Conservation (phyloP, 1,140 invertebrate species). For the Nylanderia fulva region DNA sequence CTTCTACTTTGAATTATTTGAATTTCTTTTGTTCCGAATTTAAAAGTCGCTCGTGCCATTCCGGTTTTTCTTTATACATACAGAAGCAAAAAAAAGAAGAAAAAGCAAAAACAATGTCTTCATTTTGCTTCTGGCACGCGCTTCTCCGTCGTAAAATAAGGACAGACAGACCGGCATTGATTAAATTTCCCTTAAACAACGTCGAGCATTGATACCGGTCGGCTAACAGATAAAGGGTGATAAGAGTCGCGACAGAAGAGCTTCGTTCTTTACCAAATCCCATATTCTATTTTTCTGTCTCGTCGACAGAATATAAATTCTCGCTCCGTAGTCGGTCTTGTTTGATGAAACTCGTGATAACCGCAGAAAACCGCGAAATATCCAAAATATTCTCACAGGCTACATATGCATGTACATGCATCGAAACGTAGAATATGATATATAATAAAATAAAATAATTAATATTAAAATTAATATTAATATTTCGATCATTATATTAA, state of each 20-base stretch:
- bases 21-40: background rate
- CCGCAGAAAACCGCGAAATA: background rate
- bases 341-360: background rate
- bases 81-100: background rate
- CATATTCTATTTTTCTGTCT: background rate
- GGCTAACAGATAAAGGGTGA: slow-evolving; percentile 28
- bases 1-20: background rate
- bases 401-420: background rate
- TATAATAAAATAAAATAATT: background rate
- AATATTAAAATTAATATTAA: background rate
- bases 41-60: background rate
- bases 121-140: background rate
- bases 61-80: background rate
- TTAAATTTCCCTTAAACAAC: slow-evolving; percentile 46
- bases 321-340: background rate
- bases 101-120: background rate
- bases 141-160: background rate
- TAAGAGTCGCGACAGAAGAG: slow-evolving; percentile 5
- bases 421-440: background rate
- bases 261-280: background rate
- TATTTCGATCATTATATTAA: too few species aligned
- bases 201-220: slow-evolving; percentile 33
- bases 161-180: slow-evolving; percentile 51
- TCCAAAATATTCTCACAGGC: background rate
- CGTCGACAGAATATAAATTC: background rate